Base-by-base conservation (phyloP, 92 coral and sea anemone species). In the Paramuricea clavata region DNA sequence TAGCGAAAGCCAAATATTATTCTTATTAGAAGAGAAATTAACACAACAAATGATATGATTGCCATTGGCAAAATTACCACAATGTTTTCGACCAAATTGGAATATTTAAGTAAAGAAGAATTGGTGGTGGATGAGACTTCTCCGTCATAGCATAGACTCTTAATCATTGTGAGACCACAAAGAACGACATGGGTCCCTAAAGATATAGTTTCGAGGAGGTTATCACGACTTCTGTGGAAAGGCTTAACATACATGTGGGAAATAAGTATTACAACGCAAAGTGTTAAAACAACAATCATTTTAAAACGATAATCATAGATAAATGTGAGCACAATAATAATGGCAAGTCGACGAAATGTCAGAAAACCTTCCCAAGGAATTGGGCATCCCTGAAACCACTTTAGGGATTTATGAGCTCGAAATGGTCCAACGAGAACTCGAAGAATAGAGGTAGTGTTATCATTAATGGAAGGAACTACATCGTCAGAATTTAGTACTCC, bases 361-460 rank as follows among this genome's bases (percentile, higher is more conserved):
- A 78, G 72, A 39, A 57, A 78, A 59, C 72, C 72, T 78, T 78
- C 83, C 83, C 83, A 78, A 42, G 83, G 83, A 27, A 78, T 32
- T 13, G 28, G 15, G 12, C 28, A 78, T 8, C 32, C 27, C 1
- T 25, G 83, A 31, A 78, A 56, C 31, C 71, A 60, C 9, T 26
- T n/a, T 2, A 57, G 12, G 1, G 70, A 15, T 59, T 78, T 11
- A 11, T 60, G 83, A 19, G 31, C 7, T 59, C 72, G 57, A 15
- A 78, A 78, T 19, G 83, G 56, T 5, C 83, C 83, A 2, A 59
- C 34, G 23, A 78, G 54, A 60, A 60, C 56, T 10, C 17, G 19
- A 60, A 78, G 83, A 32, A 78, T 22, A 23, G 65, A 21, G 4
- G 39, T 5, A 35, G 0, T 31, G 25, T 19, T 54, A 7, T 6